These are phyloP conservation scores for Temnopleurus reevesii DNA, from an alignment of 53 echinoderm and acorn worm genomes.

Conservation along the genomic window DNA sequence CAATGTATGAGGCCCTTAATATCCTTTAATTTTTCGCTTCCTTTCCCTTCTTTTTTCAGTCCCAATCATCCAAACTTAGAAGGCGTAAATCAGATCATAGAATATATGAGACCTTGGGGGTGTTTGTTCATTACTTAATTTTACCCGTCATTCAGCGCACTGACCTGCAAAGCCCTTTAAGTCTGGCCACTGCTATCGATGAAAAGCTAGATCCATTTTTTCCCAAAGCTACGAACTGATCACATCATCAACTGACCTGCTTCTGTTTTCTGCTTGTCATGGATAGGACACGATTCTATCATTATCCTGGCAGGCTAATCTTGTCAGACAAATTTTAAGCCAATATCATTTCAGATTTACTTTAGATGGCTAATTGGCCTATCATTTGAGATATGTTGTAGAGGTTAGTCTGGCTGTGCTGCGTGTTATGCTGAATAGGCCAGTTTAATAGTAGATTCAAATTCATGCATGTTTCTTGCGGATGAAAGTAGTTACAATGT, in stretches of 20 bases:
- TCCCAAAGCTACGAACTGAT: background rate
- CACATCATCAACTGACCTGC: conserved; percentile 26
- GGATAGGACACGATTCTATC: background rate
- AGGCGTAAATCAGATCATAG: background rate
- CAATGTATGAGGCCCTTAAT: too few relatives aligned
- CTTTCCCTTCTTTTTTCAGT: conserved; percentile 1
- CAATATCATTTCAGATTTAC: background rate
- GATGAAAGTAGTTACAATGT: too few relatives aligned
- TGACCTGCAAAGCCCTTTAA: background rate
- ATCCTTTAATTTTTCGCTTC: conserved; percentile 19
- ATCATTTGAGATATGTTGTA: too few relatives aligned
- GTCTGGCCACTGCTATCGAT: background rate
- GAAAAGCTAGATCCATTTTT: conserved; percentile 12
- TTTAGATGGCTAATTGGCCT: background rate
- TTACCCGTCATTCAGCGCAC: background rate
- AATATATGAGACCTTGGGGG: conserved; percentile 4
- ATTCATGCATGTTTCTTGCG: too few relatives aligned
- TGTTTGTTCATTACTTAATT: conserved; percentile 41
- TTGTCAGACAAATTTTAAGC: background rate
- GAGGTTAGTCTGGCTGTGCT: too few relatives aligned
- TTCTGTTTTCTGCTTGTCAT: conserved; percentile 4
- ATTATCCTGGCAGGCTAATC: background rate
- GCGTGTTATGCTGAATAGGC: too few relatives aligned
- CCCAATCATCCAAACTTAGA: background rate
- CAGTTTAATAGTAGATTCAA: too few relatives aligned